These are phyloP conservation scores for Apotomis betuletana DNA, from an alignment of 2,888 invertebrate species.

Conservation along the genomic window DNA sequence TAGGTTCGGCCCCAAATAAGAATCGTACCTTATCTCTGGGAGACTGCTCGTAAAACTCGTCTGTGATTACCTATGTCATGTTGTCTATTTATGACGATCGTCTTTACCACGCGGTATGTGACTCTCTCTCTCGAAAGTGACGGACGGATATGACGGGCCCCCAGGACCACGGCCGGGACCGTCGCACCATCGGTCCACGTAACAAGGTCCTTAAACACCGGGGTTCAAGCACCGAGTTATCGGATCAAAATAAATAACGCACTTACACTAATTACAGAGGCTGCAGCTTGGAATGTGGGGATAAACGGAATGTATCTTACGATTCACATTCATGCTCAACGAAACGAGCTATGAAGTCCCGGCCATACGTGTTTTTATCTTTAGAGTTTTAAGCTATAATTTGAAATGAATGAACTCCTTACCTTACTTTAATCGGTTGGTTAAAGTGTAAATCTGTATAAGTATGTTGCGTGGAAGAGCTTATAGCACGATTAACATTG, in stretches of 20 bases:
- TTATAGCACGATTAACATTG: too few relatives aligned
- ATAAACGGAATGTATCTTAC: constrained; percentile 52
- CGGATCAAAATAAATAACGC: constrained; percentile 63
- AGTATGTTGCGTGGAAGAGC: too few relatives aligned
- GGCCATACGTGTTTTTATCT: background rate
- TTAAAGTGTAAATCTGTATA: too few relatives aligned
- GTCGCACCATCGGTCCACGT: background rate
- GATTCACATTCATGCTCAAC: background rate
- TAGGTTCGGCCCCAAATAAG: too few relatives aligned
- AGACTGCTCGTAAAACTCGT: too few relatives aligned
- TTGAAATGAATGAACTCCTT: background rate
- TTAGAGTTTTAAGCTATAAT: background rate
- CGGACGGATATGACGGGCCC: too few relatives aligned
- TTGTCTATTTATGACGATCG: too few relatives aligned
- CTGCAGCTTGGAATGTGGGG: constrained; percentile 59
- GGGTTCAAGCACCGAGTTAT: constrained; percentile 39
- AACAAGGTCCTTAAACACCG: constrained; percentile 28
- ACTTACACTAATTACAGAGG: constrained; percentile 62
- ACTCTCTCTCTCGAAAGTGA: too few relatives aligned
- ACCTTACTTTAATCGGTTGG: too few relatives aligned
- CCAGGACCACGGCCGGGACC: background rate
- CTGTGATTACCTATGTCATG: too few relatives aligned
- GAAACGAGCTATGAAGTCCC: background rate
- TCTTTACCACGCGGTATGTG: too few relatives aligned
- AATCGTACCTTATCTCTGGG: too few relatives aligned